phyloP scores from a whole-genome alignment of 2,888 invertebrate species.

The Ptilodon capucinus region DNA sequence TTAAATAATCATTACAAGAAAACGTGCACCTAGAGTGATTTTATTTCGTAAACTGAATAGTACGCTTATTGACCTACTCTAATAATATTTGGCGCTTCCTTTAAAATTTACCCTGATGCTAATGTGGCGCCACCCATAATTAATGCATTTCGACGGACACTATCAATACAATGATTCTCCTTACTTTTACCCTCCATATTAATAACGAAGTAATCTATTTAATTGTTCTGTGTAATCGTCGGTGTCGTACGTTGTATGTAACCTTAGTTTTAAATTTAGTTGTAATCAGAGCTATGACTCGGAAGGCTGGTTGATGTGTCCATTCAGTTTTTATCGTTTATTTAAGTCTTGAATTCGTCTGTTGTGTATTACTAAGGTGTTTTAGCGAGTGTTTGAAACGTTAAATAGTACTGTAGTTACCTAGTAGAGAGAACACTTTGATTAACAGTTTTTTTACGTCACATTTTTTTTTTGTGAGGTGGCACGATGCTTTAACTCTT shows the following conservation, averaged over 20 bases:
- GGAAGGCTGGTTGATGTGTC: slow-evolving; percentile 77
- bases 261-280: slow-evolving; percentile 54
- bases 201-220: slow-evolving; percentile 14
- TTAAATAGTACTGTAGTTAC: slow-evolving; percentile 29
- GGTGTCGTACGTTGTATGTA: slow-evolving; percentile 56
- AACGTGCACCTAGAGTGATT: no score
- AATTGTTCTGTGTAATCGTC: slow-evolving; percentile 29
- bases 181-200: no score
- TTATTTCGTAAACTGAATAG: no score
- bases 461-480: slow-evolving; percentile 19
- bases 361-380: slow-evolving; percentile 29
- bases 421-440: slow-evolving; percentile 23
- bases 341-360: slow-evolving; percentile 29
- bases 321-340: slow-evolving; percentile 48
- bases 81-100: no score
- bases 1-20: no score
- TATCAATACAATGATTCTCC: no score
- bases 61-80: no score
- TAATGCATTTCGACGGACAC: no score
- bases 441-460: neutral
- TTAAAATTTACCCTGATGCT: no score
- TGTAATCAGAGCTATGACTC: slow-evolving; percentile 61
- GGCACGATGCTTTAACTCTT: slow-evolving; percentile 20
- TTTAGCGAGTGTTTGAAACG: slow-evolving; percentile 20
- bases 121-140: no score